Evolutionary conservation across 2,113 vertebrate genomes (phyloP).

Genomic region (Corythaixoides concolor): DNA sequence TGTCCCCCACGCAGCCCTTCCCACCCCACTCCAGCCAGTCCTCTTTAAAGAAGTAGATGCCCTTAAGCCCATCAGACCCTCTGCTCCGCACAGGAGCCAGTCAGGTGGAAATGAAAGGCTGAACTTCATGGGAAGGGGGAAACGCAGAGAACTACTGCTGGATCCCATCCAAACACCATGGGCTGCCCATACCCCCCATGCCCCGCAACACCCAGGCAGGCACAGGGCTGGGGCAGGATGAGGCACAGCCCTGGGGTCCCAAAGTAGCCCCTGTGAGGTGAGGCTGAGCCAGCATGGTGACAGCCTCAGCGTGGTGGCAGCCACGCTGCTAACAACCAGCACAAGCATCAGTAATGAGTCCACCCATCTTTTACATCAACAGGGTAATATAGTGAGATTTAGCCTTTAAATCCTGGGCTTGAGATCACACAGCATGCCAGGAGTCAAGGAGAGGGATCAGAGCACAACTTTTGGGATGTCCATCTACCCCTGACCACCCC

Average conservation of each 20-base stretch:
- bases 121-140: neutral
- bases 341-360: neutral
- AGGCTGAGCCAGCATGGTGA: neutral
- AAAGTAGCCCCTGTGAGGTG: fast-evolving
- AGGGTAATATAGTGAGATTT: neutral
- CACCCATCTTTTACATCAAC: neutral
- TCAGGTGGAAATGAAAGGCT: neutral
- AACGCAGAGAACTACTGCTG: neutral
- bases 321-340: fast-evolving
- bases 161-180: fast-evolving
- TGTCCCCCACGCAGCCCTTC: neutral
- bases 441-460: neutral
- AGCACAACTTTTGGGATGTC: neutral
- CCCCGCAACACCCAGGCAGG: neutral
- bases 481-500: no score
- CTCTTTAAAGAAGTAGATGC: neutral
- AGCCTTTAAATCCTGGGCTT: neutral
- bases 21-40: neutral
- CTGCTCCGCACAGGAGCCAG: neutral
- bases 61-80: neutral
- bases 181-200: neutral
- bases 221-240: neutral
- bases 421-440: neutral
- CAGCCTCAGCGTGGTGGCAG: neutral
- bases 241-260: neutral